These are phyloP conservation scores for Notarius lentiginosus DNA, from an alignment of 2,113 vertebrate species.

Conservation along the genomic window DNA sequence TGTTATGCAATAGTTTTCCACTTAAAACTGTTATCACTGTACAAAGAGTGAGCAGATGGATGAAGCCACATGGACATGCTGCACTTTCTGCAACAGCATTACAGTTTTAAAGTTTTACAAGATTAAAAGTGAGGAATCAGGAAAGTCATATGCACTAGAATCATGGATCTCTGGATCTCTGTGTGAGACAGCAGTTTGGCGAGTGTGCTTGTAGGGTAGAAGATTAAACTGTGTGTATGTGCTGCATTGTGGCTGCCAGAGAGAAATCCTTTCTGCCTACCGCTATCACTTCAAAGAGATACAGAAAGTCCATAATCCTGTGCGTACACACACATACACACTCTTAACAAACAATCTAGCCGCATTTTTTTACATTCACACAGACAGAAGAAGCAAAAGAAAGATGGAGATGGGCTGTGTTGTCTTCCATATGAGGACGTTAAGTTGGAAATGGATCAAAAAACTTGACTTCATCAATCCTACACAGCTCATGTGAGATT, in stretches of 20 bases:
- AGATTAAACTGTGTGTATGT: constrained; percentile 82
- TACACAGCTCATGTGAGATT: background rate
- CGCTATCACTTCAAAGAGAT: constrained; percentile 77
- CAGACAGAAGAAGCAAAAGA: constrained; percentile 37
- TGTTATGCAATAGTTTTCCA: background rate
- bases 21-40: background rate
- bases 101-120: constrained; percentile 27
- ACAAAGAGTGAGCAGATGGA: background rate
- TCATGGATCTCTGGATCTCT: constrained; percentile 61
- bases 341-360: constrained; percentile 75
- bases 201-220: constrained; percentile 77
- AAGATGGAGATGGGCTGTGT: constrained; percentile 26
- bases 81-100: constrained; percentile 19
- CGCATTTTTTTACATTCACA: constrained; percentile 68
- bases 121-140: constrained; percentile 54
- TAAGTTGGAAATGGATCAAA: background rate
- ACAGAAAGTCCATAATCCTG: constrained; percentile 77
- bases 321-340: constrained; percentile 71
- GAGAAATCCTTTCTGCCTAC: constrained; percentile 72
- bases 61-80: background rate
- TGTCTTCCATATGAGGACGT: background rate
- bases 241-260: constrained; percentile 81
- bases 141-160: constrained; percentile 33
- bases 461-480: background rate
- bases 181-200: constrained; percentile 71